Evolutionary conservation across 2,113 vertebrate genomes (phyloP).

Genomic region (Corythornis madagascariensis): DNA sequence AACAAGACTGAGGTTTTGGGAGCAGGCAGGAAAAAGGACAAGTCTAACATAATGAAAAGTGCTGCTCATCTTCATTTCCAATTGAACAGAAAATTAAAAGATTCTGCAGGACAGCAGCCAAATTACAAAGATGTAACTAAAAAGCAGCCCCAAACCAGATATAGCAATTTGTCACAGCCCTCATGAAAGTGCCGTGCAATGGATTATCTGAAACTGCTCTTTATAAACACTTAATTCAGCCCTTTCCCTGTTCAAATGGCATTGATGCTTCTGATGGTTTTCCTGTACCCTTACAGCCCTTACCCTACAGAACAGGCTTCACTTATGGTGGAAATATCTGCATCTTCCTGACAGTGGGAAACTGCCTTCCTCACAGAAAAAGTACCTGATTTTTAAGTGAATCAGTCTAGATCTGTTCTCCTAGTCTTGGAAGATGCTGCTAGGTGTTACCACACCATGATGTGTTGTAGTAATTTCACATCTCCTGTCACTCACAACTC

Average conservation of each 20-base stretch:
- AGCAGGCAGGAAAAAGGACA: neutral
- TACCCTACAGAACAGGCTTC: neutral
- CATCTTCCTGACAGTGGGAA: neutral
- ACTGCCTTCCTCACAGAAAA: neutral
- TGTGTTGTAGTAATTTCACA: neutral
- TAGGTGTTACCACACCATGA: neutral
- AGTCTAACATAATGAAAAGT: neutral
- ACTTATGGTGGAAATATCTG: neutral
- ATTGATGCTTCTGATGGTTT: neutral
- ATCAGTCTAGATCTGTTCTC: neutral
- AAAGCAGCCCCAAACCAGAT: neutral
- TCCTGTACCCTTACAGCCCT: neutral
- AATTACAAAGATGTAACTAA: neutral
- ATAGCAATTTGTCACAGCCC: neutral
- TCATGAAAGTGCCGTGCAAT: neutral
- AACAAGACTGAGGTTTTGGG: neutral
- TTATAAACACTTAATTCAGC: neutral
- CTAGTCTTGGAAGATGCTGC: neutral
- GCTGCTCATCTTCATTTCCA: neutral
- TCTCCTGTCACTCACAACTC: neutral
- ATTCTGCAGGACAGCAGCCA: neutral
- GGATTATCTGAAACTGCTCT: neutral
- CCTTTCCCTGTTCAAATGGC: neutral
- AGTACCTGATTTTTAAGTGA: neutral
- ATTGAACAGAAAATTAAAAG: neutral